Percentiles rank a stretch among this genome's conserved stretches.
phyloP scores from a whole-genome alignment of 2,888 invertebrate species.

The Pammene aurita region DNA sequence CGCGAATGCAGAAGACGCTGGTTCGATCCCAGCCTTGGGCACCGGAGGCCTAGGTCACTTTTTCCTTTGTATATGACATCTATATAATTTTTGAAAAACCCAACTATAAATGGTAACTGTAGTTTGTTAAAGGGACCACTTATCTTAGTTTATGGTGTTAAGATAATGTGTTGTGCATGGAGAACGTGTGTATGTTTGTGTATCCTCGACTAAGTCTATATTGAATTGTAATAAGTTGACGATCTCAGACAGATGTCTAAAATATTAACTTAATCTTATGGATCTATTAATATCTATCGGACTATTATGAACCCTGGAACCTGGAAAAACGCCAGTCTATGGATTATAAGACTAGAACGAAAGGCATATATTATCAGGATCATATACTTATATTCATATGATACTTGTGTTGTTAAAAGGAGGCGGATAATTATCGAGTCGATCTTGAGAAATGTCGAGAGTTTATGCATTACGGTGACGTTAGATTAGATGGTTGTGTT shows the following conservation, averaged over 20 bases:
- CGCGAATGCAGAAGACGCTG: no score
- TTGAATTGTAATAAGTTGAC: slow-evolving; percentile 9
- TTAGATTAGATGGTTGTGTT: neutral
- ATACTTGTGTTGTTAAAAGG: neutral
- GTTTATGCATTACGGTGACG: neutral
- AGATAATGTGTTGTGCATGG: neutral
- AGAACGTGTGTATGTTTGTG: neutral
- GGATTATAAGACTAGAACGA: neutral
- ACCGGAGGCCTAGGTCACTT: no score
- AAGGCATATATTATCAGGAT: neutral
- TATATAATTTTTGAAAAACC: no score
- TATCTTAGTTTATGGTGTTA: neutral
- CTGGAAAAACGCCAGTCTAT: neutral
- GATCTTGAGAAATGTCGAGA: neutral
- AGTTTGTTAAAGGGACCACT: neutral
- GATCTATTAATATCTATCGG: neutral
- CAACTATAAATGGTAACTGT: no score
- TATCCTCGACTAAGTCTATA: neutral
- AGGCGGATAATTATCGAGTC: neutral
- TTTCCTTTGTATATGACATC: no score
- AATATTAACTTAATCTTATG: neutral
- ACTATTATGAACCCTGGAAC: neutral
- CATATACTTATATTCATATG: neutral
- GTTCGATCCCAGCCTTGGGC: no score
- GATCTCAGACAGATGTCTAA: slow-evolving; percentile 10